Conservation (phyloP, 2,888 invertebrate species). For the Sesia bembeciformis region DNA sequence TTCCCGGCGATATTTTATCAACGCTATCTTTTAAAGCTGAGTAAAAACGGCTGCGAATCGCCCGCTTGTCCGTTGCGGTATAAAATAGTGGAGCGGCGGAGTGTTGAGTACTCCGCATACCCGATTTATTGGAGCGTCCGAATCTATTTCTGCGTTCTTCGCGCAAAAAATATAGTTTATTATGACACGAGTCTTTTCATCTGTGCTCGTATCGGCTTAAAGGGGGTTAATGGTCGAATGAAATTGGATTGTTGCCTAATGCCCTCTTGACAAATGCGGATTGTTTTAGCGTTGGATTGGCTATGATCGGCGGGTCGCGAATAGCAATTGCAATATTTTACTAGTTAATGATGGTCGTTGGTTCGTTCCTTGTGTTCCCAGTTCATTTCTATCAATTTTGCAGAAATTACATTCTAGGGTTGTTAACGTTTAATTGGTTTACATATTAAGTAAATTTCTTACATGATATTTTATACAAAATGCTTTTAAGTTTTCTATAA, state of each 20-base stretch:
- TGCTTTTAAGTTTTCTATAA: too few species aligned
- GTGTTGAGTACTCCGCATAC: slow-evolving; percentile 4
- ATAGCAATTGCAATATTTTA: neutral
- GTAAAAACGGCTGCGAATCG: slow-evolving; percentile 14
- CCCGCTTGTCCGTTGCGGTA: slow-evolving; percentile 19
- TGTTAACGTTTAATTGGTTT: too few species aligned
- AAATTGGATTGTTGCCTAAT: slow-evolving; percentile 54
- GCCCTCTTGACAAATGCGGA: slow-evolving; percentile 10
- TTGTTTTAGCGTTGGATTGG: neutral
- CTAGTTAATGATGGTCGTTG: neutral
- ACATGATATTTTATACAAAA: too few species aligned
- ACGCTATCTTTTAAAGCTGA: slow-evolving; percentile 20
- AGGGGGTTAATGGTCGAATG: slow-evolving; percentile 38
- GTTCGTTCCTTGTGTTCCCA: neutral
- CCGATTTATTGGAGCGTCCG: slow-evolving; percentile 26
- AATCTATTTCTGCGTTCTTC: slow-evolving; percentile 22
- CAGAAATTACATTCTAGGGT: too few species aligned
- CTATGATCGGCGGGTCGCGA: neutral
- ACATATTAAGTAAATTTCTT: too few species aligned
- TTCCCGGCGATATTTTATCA: slow-evolving; percentile 29
- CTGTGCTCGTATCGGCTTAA: slow-evolving; percentile 23
- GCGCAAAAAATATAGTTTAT: slow-evolving; percentile 36
- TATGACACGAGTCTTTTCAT: slow-evolving; percentile 23
- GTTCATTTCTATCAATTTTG: too few species aligned
- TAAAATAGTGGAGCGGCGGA: slow-evolving; percentile 23